phyloP scores from a whole-genome alignment of 2,888 invertebrate species.

The Drosophila subquinaria region DNA sequence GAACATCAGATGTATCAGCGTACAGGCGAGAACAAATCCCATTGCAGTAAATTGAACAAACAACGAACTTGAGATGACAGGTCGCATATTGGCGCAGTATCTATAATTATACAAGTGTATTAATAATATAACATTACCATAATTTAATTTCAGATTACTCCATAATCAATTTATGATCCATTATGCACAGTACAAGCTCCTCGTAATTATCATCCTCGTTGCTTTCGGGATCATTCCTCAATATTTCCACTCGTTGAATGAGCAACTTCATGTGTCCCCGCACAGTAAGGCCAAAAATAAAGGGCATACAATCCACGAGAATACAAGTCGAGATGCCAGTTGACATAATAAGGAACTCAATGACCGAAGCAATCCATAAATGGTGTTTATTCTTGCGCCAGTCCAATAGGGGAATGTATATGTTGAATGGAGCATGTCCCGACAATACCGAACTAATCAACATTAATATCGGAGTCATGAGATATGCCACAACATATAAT shows the following conservation, averaged over 20 bases:
- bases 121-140: too few species aligned
- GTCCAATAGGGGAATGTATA: slow-evolving; percentile 39
- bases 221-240: background rate
- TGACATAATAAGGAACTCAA: slow-evolving; percentile 16
- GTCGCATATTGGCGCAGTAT: slow-evolving; percentile 47
- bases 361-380: slow-evolving; percentile 18
- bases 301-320: slow-evolving; percentile 26
- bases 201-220: slow-evolving; percentile 25
- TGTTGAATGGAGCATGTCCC: slow-evolving; percentile 26
- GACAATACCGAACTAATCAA: slow-evolving; percentile 9
- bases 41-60: slow-evolving; percentile 37
- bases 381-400: slow-evolving; percentile 23
- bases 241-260: slow-evolving; percentile 6
- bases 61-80: slow-evolving; percentile 32
- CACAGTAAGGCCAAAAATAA: slow-evolving; percentile 39
- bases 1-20: slow-evolving; percentile 34
- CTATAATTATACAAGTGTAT: background rate
- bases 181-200: slow-evolving; percentile 38
- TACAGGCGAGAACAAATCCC: slow-evolving; percentile 31
- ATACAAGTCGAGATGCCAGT: slow-evolving; percentile 4
- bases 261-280: slow-evolving; percentile 32
- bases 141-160: slow-evolving; percentile 18
- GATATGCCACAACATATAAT: slow-evolving; percentile 20
- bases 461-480: slow-evolving; percentile 16
- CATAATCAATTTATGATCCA: slow-evolving; percentile 40